phyloP scores from a whole-genome alignment of 2,888 invertebrate species.

The Fragum sueziense region DNA sequence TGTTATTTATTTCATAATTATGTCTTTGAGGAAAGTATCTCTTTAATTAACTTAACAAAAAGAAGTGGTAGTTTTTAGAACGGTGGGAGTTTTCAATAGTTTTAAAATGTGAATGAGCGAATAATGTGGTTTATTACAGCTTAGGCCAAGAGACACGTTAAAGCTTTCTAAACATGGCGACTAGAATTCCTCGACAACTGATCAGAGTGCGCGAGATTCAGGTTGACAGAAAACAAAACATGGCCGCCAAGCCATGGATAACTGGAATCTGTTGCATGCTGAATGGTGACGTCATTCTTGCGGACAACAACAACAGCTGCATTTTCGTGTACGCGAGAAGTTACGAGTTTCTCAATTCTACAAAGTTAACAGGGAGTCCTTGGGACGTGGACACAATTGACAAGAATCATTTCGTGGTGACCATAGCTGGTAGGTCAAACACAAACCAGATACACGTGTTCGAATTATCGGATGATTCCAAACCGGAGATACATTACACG shows the following conservation, averaged over 20 bases:
- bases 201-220: constrained; percentile 3
- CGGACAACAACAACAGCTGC: constrained; percentile 7
- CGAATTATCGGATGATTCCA: not conserved
- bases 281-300: constrained; percentile 13
- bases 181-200: not conserved
- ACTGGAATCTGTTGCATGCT: constrained; percentile 10
- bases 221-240: not conserved
- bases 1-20: too few relatives aligned
- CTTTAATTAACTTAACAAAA: too few relatives aligned
- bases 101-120: too few relatives aligned
- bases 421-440: not conserved
- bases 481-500: constrained; percentile 16
- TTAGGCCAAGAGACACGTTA: too few relatives aligned
- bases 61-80: too few relatives aligned
- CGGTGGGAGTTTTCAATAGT: too few relatives aligned
- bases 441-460: constrained; percentile 7
- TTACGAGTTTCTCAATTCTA: constrained; percentile 6
- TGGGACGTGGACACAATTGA: constrained; percentile 10
- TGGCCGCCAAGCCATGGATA: not conserved
- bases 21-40: too few relatives aligned
- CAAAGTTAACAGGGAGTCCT: not conserved
- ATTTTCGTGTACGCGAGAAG: not conserved
- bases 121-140: too few relatives aligned
- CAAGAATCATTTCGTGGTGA: not conserved
- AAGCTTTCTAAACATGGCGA: too few relatives aligned